Conservation (phyloP, 2,797 vertebrate species). For the Hemitrygon akajei region DNA sequence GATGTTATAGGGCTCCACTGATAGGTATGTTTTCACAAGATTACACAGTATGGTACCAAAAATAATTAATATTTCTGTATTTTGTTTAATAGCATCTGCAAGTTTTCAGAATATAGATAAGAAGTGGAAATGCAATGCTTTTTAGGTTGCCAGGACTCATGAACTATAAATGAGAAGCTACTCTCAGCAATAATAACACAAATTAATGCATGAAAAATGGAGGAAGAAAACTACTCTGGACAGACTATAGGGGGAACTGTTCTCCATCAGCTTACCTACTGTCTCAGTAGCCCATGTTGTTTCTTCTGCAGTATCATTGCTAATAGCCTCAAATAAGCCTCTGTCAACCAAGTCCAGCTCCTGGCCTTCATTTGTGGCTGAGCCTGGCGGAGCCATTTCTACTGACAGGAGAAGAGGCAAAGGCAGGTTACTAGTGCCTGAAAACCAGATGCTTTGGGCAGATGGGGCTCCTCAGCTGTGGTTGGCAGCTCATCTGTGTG, state of each 20-base stretch:
- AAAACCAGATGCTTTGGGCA: too few relatives aligned
- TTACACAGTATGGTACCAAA: background rate
- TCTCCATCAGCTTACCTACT: too few relatives aligned
- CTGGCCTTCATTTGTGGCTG: too few relatives aligned
- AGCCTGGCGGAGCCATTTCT: too few relatives aligned
- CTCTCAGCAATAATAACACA: background rate
- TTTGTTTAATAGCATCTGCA: background rate
- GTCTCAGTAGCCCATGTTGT: too few relatives aligned
- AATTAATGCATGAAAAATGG: background rate
- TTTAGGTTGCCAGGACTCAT: background rate
- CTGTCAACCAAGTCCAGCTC: too few relatives aligned
- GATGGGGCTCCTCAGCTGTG: too few relatives aligned
- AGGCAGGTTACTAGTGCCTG: too few relatives aligned
- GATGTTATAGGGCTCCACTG: background rate
- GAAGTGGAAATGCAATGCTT: background rate
- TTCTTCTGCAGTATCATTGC: too few relatives aligned
- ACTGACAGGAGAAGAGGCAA: too few relatives aligned
- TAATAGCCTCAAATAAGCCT: too few relatives aligned
- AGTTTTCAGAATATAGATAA: background rate
- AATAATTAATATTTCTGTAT: background rate
- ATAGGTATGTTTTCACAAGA: background rate
- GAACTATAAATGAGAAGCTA: background rate
- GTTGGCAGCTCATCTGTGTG: too few relatives aligned
- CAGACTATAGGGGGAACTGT: background rate
- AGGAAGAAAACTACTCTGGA: background rate